phyloP scores from a whole-genome alignment of 2,888 invertebrate species.

The Euplagia quadripunctaria region DNA sequence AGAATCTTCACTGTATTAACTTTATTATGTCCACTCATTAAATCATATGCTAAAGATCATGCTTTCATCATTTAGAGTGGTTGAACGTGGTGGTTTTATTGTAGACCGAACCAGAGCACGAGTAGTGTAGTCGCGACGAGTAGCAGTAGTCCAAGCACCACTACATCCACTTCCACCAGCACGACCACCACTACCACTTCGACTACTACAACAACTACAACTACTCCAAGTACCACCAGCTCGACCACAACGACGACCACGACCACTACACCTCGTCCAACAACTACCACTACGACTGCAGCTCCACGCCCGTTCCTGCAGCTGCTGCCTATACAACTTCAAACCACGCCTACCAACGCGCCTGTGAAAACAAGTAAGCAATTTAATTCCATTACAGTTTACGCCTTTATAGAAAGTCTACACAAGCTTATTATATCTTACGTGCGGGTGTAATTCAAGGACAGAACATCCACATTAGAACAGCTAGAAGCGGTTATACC shows the following conservation, averaged over 20 bases:
- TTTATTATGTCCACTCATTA: background rate
- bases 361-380: constrained; percentile 69
- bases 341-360: constrained; percentile 56
- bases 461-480: background rate
- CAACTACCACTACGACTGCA: constrained; percentile 63
- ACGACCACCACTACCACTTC: constrained; percentile 69
- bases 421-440: background rate
- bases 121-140: constrained; percentile 67
- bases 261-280: constrained; percentile 63
- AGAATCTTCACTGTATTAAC: background rate
- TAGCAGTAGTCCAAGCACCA: constrained; percentile 71
- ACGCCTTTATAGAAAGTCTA: background rate
- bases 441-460: constrained; percentile 2
- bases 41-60: constrained; percentile 1
- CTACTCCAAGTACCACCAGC: constrained; percentile 78
- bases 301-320: constrained; percentile 77
- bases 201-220: constrained; percentile 74
- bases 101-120: constrained; percentile 67
- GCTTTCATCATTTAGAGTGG: constrained; percentile 34
- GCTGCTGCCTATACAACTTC: constrained; percentile 76
- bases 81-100: constrained; percentile 56
- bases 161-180: constrained; percentile 70
- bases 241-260: constrained; percentile 74
- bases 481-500: background rate
- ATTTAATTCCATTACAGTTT: background rate